Evolutionary conservation across 2,888 invertebrate species (phyloP).

Genomic region (Lamellibrachia satsuma): DNA sequence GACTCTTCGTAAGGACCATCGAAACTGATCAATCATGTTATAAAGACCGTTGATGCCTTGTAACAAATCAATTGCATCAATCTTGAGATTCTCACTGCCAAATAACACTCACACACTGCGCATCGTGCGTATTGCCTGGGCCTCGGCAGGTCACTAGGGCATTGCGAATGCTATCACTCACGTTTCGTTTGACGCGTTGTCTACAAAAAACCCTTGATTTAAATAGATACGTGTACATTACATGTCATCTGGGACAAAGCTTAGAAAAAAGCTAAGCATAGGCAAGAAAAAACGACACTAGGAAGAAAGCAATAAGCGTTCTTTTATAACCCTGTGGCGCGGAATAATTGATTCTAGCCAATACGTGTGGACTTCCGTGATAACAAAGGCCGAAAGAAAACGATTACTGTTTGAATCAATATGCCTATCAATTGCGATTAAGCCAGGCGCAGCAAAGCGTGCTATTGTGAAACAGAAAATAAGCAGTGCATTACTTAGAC

Average conservation of each 20-base stretch:
- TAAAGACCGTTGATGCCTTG: background rate
- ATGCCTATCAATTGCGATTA: background rate
- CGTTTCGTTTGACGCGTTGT: background rate
- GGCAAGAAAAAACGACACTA: background rate
- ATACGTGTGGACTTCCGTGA: background rate
- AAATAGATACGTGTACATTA: background rate
- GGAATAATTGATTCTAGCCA: background rate
- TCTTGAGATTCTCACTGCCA: background rate
- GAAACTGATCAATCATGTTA: background rate
- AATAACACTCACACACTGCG: background rate
- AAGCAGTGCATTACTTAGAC: background rate
- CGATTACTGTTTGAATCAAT: background rate
- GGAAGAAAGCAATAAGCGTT: background rate
- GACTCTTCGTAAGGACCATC: background rate
- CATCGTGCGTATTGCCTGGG: background rate
- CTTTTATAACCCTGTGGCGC: background rate
- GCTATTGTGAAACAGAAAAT: background rate
- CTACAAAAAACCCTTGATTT: background rate
- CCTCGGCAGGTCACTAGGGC: background rate
- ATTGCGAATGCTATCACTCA: background rate
- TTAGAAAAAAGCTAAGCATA: background rate
- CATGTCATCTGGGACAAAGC: too few relatives aligned
- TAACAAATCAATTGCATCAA: background rate
- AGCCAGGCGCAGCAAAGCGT: background rate
- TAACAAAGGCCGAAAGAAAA: background rate